Evolutionary conservation across 2,888 invertebrate genomes (phyloP), one percentile per base, ranked within the genome.

Genomic region (Andrena hattorfiana): DNA sequence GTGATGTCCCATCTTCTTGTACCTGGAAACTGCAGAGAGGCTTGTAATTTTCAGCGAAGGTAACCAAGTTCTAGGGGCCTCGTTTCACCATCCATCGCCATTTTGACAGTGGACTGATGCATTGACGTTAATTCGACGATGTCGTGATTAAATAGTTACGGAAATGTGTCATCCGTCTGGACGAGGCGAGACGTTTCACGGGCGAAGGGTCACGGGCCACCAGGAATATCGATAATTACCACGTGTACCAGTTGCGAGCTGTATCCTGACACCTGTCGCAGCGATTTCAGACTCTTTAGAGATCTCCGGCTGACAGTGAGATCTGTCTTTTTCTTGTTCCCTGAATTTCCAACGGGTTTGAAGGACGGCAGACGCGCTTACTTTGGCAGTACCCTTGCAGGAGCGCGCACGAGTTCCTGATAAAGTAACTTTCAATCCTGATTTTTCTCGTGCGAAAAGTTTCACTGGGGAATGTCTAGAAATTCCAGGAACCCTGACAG

Each of bases 191-290:
- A 66, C 69, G 70, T 68, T 59, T 42, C 42, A 59, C 70, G 64
- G 59, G 67, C 70, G 32, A 10, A 35, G 42, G 70, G 62, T 71
- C 63, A 49, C 20, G 10, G 77, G 74, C 75, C 80, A 51, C 67
- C 73, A 59, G 67, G 73, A 80, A 54, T 69, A 79, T 35, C 77
- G 69, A 78, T 86, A 86, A 86, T 86, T 83, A 66, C 84, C 70
- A 76, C 23, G 48, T 75, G 70, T 62, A 70, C 59, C 62, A 70
- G 60, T 54, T 49, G n/a, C 68, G 30, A 66, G 59, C 32, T 60
- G 49, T 64, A 63, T 60, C 72, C 42, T 51, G 60, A 71, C 70
- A 70, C 78, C 84, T 74, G 81, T 75, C 84, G 73, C 62, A 59
- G 70, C 8, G 66, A 23, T 49, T n/a, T 49, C 76, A 78, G 66